Base-by-base conservation (phyloP, 2,797 vertebrate genomes). In the Megaceryle alcyon region DNA sequence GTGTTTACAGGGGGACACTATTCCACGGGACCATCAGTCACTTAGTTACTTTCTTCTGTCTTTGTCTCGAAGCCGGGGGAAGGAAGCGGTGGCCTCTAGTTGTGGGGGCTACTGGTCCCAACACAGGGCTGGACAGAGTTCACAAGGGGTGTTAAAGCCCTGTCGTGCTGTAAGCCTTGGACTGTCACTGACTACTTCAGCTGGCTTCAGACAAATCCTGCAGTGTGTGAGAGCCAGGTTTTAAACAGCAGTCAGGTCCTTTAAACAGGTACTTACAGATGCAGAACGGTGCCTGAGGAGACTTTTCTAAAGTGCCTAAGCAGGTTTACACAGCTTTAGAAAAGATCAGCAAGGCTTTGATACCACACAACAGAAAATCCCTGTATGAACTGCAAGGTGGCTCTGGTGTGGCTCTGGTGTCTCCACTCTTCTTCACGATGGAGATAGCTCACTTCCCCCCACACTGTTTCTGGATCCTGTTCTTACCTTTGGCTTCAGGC, bases 281-380 rank as follows among this genome's bases (percentile, higher is more conserved):
- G 86, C 77, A 77, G 63, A 88, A 15, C 5, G 25, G 25, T 18
- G 43, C 37, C 63, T 41, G 70, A 8, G 2, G 60, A 72, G 84
- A 49, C 88, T 83, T 69, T 69, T 60, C 73, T 43, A 6, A 51
- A 81, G 33, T 18, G 46, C 66, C 83, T 88, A 69, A 88, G 87
- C 48, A 53, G 88, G 65, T 94, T 87, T 84, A 53, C 43, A 10
- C 53, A 53, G 93, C 76, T 84, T 92, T 87, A 44, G 82, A 48
- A 44, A 88, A 75, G 88, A 70, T 93, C 91, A 75, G 88, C 13
- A 23, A 54, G 81, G 17, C 49, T 94, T 63, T 73, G 82, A 11
- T 53, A 71, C 51, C 66, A 61, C 75, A 43, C 65, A 26, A 5
- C 6, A 43, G 75, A n/a, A 91, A 87, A 94, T 87, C 93, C 91